Evolutionary conservation across 2,888 invertebrate species (phyloP).

Genomic region (Leptodirus hochenwartii): DNA sequence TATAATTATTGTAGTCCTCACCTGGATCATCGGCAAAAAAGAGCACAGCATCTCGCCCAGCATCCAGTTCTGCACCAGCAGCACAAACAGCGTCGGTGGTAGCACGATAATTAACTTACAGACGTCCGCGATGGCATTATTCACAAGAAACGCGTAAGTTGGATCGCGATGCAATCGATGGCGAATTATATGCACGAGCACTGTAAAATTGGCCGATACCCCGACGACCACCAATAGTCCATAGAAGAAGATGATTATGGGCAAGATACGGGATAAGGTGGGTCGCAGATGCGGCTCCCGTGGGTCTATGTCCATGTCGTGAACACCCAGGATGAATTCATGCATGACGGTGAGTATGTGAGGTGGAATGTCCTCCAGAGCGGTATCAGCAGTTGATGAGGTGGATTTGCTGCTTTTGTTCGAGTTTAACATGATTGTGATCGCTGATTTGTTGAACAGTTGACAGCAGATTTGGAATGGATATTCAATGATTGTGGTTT

Average conservation of each 20-base stretch:
- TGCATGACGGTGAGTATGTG: conserved; percentile 19
- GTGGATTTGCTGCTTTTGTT: no score
- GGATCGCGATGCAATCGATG: conserved; percentile 39
- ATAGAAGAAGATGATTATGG: conserved; percentile 43
- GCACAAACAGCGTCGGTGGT: conserved; percentile 46
- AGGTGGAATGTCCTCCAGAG: conserved; percentile 18
- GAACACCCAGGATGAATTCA: conserved; percentile 19
- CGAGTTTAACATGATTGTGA: no score
- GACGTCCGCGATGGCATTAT: conserved; percentile 45
- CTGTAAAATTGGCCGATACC: conserved; percentile 35
- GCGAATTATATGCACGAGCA: conserved; percentile 34
- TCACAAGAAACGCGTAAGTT: conserved; percentile 45
- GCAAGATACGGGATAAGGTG: conserved; percentile 36
- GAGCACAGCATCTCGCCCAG: conserved; percentile 53
- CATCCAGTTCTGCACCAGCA: conserved; percentile 53
- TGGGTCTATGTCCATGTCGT: conserved; percentile 27
- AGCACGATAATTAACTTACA: conserved; percentile 47
- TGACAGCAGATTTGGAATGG: no score
- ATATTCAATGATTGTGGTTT: no score
- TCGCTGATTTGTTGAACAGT: no score
- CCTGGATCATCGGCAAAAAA: conserved; percentile 56
- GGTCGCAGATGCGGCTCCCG: conserved; percentile 38
- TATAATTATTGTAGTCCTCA: no score
- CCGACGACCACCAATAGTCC: conserved; percentile 36
- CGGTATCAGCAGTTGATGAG: no score